phyloP scores from a whole-genome alignment of 1,140 invertebrate species.

The Thalassaphorura encarpata region DNA sequence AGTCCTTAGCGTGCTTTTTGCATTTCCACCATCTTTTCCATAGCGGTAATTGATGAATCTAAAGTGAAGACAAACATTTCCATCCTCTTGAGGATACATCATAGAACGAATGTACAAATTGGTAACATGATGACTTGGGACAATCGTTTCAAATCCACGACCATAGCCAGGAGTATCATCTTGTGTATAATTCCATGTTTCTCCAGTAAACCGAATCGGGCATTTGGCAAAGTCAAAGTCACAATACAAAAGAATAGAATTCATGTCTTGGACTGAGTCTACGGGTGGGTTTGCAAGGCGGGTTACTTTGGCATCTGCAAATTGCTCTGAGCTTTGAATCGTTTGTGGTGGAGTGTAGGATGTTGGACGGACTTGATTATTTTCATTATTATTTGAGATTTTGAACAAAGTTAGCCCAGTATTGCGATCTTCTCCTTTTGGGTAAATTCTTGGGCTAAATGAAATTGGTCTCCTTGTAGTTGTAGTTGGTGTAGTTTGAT shows the following conservation, averaged over 20 bases:
- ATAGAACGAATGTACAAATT: slow-evolving; percentile 28
- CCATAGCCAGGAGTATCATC: slow-evolving; percentile 25
- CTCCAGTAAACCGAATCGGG: slow-evolving; percentile 28
- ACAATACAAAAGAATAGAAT: slow-evolving; percentile 27
- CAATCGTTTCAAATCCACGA: slow-evolving; percentile 24
- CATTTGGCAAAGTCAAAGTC: slow-evolving; percentile 32
- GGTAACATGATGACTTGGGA: slow-evolving; percentile 13
- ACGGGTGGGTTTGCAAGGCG: slow-evolving; percentile 4
- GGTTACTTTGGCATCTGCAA: not conserved
- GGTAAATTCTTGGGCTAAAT: not conserved
- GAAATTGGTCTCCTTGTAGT: not conserved
- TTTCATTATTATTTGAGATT: too few species aligned
- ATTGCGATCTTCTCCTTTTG: not conserved
- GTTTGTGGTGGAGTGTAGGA: not conserved
- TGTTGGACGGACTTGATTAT: not conserved
- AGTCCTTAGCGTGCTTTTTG: slow-evolving; percentile 5
- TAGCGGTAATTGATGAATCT: slow-evolving; percentile 27
- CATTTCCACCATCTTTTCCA: slow-evolving; percentile 18
- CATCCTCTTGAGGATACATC: slow-evolving; percentile 24
- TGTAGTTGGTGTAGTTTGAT: not conserved
- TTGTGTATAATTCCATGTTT: slow-evolving; percentile 29
- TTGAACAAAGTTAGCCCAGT: too few species aligned
- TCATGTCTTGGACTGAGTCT: slow-evolving; percentile 13
- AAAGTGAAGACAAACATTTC: slow-evolving; percentile 30
- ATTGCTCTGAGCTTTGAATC: not conserved